These are phyloP conservation scores for Pangasius djambal DNA, from an alignment of 2,797 vertebrate genomes.

Conservation along the genomic window DNA sequence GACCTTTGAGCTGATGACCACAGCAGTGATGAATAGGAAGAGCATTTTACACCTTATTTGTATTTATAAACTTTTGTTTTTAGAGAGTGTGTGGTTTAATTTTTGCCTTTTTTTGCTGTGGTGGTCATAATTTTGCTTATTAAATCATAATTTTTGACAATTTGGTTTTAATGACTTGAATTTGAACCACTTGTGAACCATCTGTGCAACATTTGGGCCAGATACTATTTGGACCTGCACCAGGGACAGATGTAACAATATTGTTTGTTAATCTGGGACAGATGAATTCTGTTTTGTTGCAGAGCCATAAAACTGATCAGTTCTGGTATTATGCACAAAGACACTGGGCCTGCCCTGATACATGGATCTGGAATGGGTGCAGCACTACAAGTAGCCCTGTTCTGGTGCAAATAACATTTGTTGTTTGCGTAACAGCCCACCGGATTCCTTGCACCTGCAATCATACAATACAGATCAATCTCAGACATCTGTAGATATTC, in stretches of 20 bases:
- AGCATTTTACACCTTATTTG: background rate
- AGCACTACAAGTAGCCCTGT: background rate
- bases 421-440: background rate
- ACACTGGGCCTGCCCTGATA: background rate
- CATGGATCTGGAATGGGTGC: background rate
- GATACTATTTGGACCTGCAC: conserved; percentile 16
- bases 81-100: background rate
- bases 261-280: background rate
- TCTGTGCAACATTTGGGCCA: conserved; percentile 4
- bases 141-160: background rate
- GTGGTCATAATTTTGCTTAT: background rate
- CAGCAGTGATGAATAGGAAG: background rate
- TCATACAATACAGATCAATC: background rate
- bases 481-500: background rate
- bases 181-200: background rate
- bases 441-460: background rate
- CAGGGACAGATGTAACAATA: conserved; percentile 18
- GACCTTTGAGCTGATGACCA: background rate
- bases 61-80: background rate
- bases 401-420: conserved; percentile 7
- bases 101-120: background rate
- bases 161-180: background rate
- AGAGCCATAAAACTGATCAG: background rate
- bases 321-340: background rate
- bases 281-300: conserved; percentile 18